A percentile compares a stretch with the other conserved stretches of the same genome.
phyloP scores from a whole-genome alignment of 2,888 invertebrate species.

The Eupeodes luniger region DNA sequence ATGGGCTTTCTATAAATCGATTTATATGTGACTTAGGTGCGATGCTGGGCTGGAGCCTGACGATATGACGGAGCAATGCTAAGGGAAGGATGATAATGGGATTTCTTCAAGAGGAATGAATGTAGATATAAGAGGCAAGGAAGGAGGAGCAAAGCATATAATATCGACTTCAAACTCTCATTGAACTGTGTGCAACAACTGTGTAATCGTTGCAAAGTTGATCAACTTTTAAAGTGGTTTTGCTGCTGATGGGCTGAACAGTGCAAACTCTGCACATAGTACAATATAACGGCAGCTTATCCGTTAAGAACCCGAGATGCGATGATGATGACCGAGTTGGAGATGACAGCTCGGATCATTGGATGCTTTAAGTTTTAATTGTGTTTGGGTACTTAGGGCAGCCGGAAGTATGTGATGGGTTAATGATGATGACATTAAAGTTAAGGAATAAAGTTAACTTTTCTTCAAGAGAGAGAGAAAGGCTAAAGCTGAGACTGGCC shows the following conservation, averaged over 20 bases:
- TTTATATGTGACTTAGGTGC: slow-evolving; percentile 42
- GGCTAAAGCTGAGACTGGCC: no score
- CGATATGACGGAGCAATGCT: no score
- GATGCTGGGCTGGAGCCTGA: background rate
- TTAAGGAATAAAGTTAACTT: slow-evolving; percentile 32
- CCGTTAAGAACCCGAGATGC: slow-evolving; percentile 24
- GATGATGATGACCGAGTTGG: slow-evolving; percentile 61
- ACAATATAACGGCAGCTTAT: slow-evolving; percentile 12
- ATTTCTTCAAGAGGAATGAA: slow-evolving; percentile 55
- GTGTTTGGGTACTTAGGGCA: slow-evolving; percentile 53
- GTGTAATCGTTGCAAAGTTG: slow-evolving; percentile 70
- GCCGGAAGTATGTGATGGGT: slow-evolving; percentile 43
- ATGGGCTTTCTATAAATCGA: slow-evolving; percentile 58
- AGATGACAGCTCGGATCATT: slow-evolving; percentile 61
- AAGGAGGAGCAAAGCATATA: background rate
- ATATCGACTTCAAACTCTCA: slow-evolving; percentile 18
- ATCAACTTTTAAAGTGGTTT: slow-evolving; percentile 73
- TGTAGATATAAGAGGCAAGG: slow-evolving; percentile 5
- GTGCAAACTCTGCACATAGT: background rate
- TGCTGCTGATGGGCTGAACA: slow-evolving; percentile 11
- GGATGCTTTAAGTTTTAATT: slow-evolving; percentile 73
- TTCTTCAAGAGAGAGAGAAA: background rate
- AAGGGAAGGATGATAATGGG: slow-evolving; percentile 36
- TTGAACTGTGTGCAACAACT: slow-evolving; percentile 69
- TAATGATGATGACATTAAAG: slow-evolving; percentile 56